A percentile compares a stretch with the other conserved stretches of the same genome.
These are phyloP conservation scores for Rhinoderma darwinii DNA, from an alignment of 2,113 vertebrate genomes.

Conservation along the genomic window DNA sequence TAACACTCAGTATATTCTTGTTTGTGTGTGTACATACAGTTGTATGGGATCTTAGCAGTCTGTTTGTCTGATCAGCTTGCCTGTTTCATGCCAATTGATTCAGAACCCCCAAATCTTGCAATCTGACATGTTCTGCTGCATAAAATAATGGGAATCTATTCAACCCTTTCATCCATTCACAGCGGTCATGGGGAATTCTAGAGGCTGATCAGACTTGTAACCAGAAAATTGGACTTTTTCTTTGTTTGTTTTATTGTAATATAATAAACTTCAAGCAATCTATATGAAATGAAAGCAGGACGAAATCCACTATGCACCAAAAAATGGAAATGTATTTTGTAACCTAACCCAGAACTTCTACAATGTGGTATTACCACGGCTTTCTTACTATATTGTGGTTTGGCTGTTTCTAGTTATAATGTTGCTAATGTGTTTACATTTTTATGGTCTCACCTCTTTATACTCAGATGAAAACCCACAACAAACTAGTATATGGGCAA, in stretches of 20 bases:
- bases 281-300: background rate
- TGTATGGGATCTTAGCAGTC: slow-evolving; percentile 3
- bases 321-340: slow-evolving; percentile 12
- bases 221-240: background rate
- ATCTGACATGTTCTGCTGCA: background rate
- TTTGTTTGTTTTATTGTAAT: background rate
- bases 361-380: slow-evolving; percentile 10
- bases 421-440: slow-evolving; percentile 38
- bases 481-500: background rate
- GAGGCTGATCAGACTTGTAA: background rate
- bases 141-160: background rate
- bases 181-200: background rate
- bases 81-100: background rate
- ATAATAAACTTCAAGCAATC: background rate
- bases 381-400: slow-evolving; percentile 26
- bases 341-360: slow-evolving; percentile 30
- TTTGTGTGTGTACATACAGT: background rate
- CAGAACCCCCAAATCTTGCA: background rate
- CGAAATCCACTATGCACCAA: background rate
- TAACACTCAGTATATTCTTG: background rate
- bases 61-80: background rate
- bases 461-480: background rate
- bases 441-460: slow-evolving; percentile 37
- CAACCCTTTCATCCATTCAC: background rate
- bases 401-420: slow-evolving; percentile 7